phyloP scores from a whole-genome alignment of 2,797 vertebrate species.

The Tolypeutes matacus region DNA sequence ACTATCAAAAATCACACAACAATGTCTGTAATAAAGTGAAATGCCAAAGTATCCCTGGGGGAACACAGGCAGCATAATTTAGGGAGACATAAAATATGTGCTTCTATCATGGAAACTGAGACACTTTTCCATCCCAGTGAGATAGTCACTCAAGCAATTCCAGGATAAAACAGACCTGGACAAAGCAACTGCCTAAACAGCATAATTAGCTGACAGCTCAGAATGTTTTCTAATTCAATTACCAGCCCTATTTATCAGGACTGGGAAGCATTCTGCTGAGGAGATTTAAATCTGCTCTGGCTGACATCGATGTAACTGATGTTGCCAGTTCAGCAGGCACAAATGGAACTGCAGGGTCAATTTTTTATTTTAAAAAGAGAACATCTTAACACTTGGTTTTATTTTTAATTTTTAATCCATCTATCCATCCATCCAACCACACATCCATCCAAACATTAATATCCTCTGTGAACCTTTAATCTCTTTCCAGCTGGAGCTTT shows the following conservation, averaged over 20 bases:
- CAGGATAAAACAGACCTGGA: slow-evolving; percentile 86
- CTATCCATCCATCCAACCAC: background rate
- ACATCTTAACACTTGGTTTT: slow-evolving; percentile 13
- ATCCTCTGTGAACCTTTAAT: slow-evolving; percentile 47
- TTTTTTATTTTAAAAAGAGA: slow-evolving; percentile 74
- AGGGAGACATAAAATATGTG: slow-evolving; percentile 72
- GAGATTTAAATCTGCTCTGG: slow-evolving; percentile 85
- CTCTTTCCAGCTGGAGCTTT: slow-evolving; percentile 19
- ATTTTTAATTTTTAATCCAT: slow-evolving; percentile 2
- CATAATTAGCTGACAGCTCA: slow-evolving; percentile 87
- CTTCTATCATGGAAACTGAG: slow-evolving; percentile 78
- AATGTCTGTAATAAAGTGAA: slow-evolving; percentile 18
- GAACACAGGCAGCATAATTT: slow-evolving; percentile 42
- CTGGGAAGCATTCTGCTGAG: slow-evolving; percentile 64
- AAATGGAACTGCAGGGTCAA: slow-evolving; percentile 77
- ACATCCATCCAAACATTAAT: slow-evolving; percentile 3
- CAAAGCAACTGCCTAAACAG: slow-evolving; percentile 86
- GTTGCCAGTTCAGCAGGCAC: slow-evolving; percentile 81
- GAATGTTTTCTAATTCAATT: slow-evolving; percentile 89
- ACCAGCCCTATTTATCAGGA: slow-evolving; percentile 86
- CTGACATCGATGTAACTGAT: slow-evolving; percentile 86
- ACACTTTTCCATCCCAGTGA: slow-evolving; percentile 80
- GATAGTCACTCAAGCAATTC: slow-evolving; percentile 80
- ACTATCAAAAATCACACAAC: background rate
- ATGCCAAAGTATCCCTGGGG: background rate